Evolutionary conservation across 23 tunicate species (phyloP).

Genomic region (Ascidia mentula): DNA sequence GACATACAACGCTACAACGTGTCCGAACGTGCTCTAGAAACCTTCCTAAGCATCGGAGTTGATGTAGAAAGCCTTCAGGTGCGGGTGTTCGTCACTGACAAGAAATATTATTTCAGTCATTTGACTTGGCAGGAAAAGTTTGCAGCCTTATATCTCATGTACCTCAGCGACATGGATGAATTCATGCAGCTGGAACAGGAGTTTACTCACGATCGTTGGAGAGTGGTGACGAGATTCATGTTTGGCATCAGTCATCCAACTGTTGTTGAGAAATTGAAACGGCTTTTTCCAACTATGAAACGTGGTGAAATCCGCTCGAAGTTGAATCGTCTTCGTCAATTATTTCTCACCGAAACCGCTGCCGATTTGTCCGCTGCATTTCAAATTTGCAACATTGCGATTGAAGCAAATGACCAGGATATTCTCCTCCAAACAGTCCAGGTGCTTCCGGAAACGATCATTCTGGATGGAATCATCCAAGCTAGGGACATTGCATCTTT

Average conservation of each 20-base stretch:
- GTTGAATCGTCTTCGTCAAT: too few species aligned
- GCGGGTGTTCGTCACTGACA: background rate
- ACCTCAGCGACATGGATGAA: background rate
- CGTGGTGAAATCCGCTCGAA: background rate
- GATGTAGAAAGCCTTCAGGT: background rate
- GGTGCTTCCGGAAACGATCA: background rate
- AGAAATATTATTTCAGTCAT: background rate
- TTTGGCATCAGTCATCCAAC: background rate
- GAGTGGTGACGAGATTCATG: background rate
- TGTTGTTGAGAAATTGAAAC: background rate
- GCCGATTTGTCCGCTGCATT: too few species aligned
- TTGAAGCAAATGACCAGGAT: background rate
- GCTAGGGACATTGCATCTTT: background rate
- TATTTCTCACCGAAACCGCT: too few species aligned
- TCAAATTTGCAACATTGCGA: background rate
- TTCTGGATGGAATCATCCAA: background rate
- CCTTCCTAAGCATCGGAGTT: background rate
- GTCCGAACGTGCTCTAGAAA: background rate
- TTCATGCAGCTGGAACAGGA: background rate
- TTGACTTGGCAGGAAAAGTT: background rate
- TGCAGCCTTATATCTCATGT: background rate
- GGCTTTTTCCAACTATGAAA: background rate
- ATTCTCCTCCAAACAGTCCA: background rate
- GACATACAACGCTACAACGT: background rate
- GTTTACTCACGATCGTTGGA: background rate